Conservation (phyloP, 2,113 vertebrate genomes). For the Lepus europaeus region DNA sequence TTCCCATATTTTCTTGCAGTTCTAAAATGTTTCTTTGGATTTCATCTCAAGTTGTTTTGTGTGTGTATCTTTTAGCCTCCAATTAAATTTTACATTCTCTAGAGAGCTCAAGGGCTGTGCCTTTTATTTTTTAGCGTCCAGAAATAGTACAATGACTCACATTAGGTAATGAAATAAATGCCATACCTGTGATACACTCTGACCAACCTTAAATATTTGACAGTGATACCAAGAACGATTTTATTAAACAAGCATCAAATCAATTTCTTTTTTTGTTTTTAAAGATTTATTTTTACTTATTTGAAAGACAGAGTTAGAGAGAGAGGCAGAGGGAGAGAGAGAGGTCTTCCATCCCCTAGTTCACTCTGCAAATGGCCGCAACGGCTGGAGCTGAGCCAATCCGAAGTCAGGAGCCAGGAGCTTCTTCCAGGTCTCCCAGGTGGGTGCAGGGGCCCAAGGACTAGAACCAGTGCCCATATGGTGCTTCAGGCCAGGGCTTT, state of each 20-base stretch:
- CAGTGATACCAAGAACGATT: conserved; percentile 53
- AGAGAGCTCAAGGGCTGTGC: conserved; percentile 23
- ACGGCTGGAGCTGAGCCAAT: too few relatives aligned
- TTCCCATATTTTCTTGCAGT: conserved; percentile 16
- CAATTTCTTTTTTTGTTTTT: background rate
- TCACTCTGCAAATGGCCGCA: too few relatives aligned
- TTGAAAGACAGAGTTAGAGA: too few relatives aligned
- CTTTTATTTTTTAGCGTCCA: conserved; percentile 70
- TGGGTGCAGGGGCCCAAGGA: too few relatives aligned
- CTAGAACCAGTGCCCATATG: too few relatives aligned
- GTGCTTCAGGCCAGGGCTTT: too few relatives aligned
- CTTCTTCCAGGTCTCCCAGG: too few relatives aligned
- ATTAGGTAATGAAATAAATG: conserved; percentile 59
- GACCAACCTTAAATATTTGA: conserved; percentile 43
- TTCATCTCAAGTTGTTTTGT: conserved; percentile 62
- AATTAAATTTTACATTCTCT: conserved; percentile 62
- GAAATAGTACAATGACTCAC: conserved; percentile 59
- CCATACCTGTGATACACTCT: conserved; percentile 47
- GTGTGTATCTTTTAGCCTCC: conserved; percentile 30
- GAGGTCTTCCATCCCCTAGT: too few relatives aligned
- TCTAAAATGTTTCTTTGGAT: conserved; percentile 56
- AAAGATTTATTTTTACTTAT: too few relatives aligned
- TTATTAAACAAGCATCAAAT: conserved; percentile 61
- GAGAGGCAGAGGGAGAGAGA: too few relatives aligned
- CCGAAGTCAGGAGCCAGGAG: too few relatives aligned